Conservation (phyloP, 2,113 vertebrate species). For the Gnathonemus echidnorhynchus region DNA sequence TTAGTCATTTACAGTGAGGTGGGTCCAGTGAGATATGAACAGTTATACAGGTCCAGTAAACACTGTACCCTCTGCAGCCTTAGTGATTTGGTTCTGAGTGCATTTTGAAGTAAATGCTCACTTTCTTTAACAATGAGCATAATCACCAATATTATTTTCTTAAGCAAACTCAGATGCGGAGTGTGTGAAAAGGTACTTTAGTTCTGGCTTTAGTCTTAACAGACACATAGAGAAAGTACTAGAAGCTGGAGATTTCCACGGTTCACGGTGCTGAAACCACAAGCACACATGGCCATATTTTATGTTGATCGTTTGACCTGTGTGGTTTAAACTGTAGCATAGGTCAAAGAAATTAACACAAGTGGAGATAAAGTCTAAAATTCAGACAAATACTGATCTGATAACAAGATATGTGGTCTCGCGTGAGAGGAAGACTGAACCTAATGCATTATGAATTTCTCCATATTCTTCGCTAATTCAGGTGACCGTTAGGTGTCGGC, state of each 20-base stretch:
- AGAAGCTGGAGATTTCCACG: neutral
- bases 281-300: neutral
- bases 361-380: neutral
- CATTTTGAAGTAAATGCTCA: neutral
- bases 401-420: neutral
- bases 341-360: neutral
- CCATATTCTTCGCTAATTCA: neutral
- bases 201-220: constrained; percentile 4
- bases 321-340: neutral
- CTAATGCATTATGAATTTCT: neutral
- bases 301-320: neutral
- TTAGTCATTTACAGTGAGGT: neutral
- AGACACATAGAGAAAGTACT: neutral
- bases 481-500: neutral
- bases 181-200: constrained; percentile 57
- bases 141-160: constrained; percentile 57
- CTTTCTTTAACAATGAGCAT: constrained; percentile 31
- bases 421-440: neutral
- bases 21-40: neutral
- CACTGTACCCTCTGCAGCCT: neutral
- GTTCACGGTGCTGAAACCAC: neutral
- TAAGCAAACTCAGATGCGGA: constrained; percentile 45
- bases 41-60: neutral
- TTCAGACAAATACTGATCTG: neutral
- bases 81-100: neutral